These are phyloP conservation scores for Stenopsyche tienmushanensis DNA, from an alignment of 1,140 invertebrate species.

Conservation along the genomic window DNA sequence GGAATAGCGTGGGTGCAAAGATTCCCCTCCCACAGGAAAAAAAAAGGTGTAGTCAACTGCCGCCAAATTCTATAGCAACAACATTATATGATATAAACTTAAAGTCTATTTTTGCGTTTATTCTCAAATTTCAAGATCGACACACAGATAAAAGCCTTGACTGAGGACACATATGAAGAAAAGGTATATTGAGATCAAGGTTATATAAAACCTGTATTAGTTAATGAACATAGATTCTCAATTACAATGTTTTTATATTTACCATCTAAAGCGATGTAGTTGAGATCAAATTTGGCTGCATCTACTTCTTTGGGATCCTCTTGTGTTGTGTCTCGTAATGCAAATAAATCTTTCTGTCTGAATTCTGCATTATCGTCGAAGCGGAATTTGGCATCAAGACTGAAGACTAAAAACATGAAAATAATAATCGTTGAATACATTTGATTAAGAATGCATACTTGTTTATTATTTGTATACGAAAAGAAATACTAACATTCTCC, in stretches of 20 bases:
- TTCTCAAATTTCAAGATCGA: too few species aligned
- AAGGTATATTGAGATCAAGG: too few species aligned
- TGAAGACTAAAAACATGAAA: slow-evolving; percentile 70
- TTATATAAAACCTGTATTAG: too few species aligned
- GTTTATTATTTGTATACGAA: neutral
- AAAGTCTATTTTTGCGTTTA: too few species aligned
- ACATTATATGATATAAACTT: too few species aligned
- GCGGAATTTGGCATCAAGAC: slow-evolving; percentile 91
- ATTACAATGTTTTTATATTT: slow-evolving; percentile 41
- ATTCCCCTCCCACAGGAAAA: too few species aligned
- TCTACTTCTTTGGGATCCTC: slow-evolving; percentile 93
- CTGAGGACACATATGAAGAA: too few species aligned
- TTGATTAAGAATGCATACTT: neutral
- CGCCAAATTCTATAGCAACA: too few species aligned
- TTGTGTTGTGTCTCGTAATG: slow-evolving; percentile 83
- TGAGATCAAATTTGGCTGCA: slow-evolving; percentile 88
- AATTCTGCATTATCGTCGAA: slow-evolving; percentile 97
- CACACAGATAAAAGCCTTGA: too few species aligned
- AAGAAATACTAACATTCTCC: slow-evolving; percentile 69
- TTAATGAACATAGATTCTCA: too few species aligned
- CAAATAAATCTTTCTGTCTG: slow-evolving; percentile 90
- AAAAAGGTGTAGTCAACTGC: too few species aligned
- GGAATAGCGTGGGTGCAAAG: too few species aligned
- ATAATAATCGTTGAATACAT: slow-evolving; percentile 25
- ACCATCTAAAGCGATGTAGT: slow-evolving; percentile 96